Conservation (phyloP, 1,140 invertebrate genomes). For the Adoxophyes honmai region DNA sequence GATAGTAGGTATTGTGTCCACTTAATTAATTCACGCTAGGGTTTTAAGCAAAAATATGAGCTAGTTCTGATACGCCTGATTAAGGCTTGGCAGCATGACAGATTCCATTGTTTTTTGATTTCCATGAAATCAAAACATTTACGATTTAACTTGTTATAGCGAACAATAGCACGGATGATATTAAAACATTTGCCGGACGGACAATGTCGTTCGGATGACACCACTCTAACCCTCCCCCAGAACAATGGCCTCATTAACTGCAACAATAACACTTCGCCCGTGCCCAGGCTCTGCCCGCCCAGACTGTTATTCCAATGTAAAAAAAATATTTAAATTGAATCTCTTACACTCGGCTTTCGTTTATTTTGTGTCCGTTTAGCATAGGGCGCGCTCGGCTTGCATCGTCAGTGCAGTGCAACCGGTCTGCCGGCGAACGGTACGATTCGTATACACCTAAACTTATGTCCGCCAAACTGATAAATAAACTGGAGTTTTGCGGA, state of each 20-base stretch:
- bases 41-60: too few species aligned
- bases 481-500: conserved; percentile 56
- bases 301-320: conserved; percentile 34
- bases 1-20: too few species aligned
- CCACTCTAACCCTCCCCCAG: conserved; percentile 34
- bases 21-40: too few species aligned
- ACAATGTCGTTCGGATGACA: conserved; percentile 58
- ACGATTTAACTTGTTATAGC: background rate
- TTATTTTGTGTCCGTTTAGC: conserved; percentile 23
- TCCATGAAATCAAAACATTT: background rate
- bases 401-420: conserved; percentile 30
- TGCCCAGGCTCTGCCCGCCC: conserved; percentile 25
- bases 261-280: conserved; percentile 53
- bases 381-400: conserved; percentile 13
- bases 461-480: conserved; percentile 34
- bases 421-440: conserved; percentile 8
- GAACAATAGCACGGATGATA: conserved; percentile 39
- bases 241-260: conserved; percentile 64
- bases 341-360: conserved; percentile 18
- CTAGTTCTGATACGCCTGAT: too few species aligned
- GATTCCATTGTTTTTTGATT: background rate
- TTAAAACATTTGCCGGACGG: conserved; percentile 42
- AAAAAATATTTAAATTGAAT: conserved; percentile 46
- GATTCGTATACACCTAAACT: conserved; percentile 19
- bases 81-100: too few species aligned